These are phyloP conservation scores for Lagodon rhomboides DNA, from an alignment of 2,797 vertebrate genomes.

Conservation along the genomic window DNA sequence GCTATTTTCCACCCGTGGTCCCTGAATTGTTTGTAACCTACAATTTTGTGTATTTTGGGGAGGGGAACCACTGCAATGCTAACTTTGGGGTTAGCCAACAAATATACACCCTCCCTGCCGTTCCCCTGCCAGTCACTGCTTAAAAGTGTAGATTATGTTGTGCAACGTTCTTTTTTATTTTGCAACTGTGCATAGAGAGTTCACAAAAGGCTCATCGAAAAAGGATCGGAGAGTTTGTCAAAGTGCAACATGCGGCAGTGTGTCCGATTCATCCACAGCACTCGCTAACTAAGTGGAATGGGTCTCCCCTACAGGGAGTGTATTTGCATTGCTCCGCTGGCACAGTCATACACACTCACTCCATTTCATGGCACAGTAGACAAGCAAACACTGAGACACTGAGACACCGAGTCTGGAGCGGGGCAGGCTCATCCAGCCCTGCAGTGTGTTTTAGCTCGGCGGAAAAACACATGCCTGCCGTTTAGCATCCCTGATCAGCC, in stretches of 20 bases:
- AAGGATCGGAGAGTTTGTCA: slow-evolving; percentile 24
- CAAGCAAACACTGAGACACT: slow-evolving; percentile 73
- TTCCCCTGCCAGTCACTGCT: neutral
- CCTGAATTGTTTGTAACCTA: too few species aligned
- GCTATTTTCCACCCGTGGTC: too few species aligned
- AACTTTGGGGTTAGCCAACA: too few species aligned
- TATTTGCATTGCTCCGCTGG: slow-evolving; percentile 66
- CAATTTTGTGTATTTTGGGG: too few species aligned
- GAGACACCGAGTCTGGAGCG: slow-evolving; percentile 67
- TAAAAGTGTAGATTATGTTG: neutral
- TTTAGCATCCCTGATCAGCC: slow-evolving; percentile 75
- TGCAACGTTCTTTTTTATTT: neutral
- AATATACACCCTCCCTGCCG: too few species aligned
- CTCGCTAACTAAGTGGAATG: slow-evolving; percentile 26
- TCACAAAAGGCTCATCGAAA: neutral
- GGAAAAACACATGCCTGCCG: slow-evolving; percentile 68
- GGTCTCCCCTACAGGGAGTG: slow-evolving; percentile 32
- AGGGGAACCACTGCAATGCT: too few species aligned
- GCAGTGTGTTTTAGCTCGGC: slow-evolving; percentile 55
- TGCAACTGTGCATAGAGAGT: neutral
- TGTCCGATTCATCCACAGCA: slow-evolving; percentile 33
- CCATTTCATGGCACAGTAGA: slow-evolving; percentile 76
- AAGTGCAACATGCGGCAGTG: slow-evolving; percentile 29
- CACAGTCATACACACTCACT: slow-evolving; percentile 65
- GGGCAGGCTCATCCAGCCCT: slow-evolving; percentile 44